Evolutionary conservation across 2,113 vertebrate species (phyloP).

Genomic region (Mirza zaza): DNA sequence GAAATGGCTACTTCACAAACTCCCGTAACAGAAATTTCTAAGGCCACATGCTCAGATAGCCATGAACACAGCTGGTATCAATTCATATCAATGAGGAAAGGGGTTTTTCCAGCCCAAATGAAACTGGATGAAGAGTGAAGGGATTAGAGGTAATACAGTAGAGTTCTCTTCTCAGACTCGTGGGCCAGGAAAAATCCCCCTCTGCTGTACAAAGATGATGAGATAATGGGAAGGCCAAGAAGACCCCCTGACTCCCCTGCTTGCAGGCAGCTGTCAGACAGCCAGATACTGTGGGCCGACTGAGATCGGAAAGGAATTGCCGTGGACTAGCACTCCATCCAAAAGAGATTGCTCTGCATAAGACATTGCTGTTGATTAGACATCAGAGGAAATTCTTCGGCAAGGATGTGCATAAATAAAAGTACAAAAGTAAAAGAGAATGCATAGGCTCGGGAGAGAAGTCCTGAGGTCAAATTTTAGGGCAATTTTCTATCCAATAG

Average conservation of each 20-base stretch:
- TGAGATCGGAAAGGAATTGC: background rate
- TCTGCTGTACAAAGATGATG: background rate
- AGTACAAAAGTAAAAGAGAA: background rate
- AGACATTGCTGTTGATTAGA: background rate
- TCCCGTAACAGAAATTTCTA: background rate
- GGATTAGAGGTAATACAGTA: background rate
- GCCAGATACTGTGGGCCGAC: background rate
- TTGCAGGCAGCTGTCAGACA: background rate
- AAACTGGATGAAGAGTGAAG: background rate
- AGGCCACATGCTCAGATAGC: background rate
- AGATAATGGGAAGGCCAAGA: background rate
- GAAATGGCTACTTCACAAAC: background rate
- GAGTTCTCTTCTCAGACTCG: background rate
- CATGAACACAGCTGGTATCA: background rate
- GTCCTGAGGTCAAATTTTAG: background rate
- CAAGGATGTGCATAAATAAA: background rate
- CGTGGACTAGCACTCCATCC: background rate
- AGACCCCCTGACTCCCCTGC: background rate
- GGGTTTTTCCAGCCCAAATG: background rate
- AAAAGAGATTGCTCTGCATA: background rate
- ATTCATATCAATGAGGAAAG: background rate
- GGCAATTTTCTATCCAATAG: background rate
- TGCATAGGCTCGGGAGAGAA: background rate
- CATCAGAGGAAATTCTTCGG: background rate
- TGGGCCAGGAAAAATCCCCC: background rate